Percentiles rank a stretch among this genome's conserved stretches.
Evolutionary conservation across 2,113 vertebrate genomes (phyloP).

Genomic region (Trichomycterus rosablanca): DNA sequence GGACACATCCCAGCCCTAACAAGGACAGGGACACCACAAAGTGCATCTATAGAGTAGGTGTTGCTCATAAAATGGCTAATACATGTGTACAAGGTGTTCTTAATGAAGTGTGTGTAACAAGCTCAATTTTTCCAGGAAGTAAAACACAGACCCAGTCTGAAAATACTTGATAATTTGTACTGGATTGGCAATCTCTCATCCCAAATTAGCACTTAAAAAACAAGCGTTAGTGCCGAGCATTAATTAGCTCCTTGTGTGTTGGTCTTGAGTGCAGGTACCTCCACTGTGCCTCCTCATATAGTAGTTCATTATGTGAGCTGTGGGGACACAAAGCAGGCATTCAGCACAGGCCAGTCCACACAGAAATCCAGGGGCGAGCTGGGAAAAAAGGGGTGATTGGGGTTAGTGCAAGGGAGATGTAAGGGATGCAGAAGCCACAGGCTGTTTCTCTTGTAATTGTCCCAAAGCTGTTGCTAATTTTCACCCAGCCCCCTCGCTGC

Average conservation of each 20-base stretch:
- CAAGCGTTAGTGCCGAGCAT: neutral
- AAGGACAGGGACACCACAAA: too few relatives aligned
- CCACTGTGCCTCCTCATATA: conserved; percentile 16
- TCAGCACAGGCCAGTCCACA: conserved; percentile 40
- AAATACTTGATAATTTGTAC: too few relatives aligned
- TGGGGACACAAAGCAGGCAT: conserved; percentile 43
- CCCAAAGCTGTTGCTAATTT: conserved; percentile 42
- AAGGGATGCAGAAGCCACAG: conserved; percentile 30
- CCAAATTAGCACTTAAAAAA: too few relatives aligned
- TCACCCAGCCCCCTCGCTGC: conserved; percentile 30
- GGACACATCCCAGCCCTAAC: too few relatives aligned
- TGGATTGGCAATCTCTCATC: too few relatives aligned
- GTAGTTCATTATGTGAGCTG: conserved; percentile 43
- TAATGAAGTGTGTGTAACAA: too few relatives aligned
- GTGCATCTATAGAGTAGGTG: too few relatives aligned
- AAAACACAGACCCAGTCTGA: too few relatives aligned
- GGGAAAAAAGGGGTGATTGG: conserved; percentile 38
- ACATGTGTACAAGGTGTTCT: too few relatives aligned
- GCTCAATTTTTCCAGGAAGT: too few relatives aligned
- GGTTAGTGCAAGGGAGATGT: too few relatives aligned
- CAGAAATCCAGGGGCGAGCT: conserved; percentile 30
- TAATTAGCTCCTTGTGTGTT: conserved; percentile 30
- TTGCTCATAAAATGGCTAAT: too few relatives aligned
- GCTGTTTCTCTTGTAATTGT: conserved; percentile 43
- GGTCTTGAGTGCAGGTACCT: conserved; percentile 30